Percentiles rank a stretch among this genome's conserved stretches.
Evolutionary conservation across 2,888 invertebrate genomes (phyloP).

Genomic region (Caenorhabditis sinica): DNA sequence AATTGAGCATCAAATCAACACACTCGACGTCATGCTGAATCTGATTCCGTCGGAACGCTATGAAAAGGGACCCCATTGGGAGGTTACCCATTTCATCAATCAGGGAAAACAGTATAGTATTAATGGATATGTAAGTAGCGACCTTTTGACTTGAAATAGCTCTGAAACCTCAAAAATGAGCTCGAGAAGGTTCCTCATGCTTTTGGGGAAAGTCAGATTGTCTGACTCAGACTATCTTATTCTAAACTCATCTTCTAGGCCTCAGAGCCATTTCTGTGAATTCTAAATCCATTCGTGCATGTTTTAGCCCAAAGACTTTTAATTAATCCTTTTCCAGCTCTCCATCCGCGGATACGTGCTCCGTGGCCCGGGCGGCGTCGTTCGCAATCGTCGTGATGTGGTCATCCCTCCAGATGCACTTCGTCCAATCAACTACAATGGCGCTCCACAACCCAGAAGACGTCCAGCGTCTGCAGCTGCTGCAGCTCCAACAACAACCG

Average conservation of each 20-base stretch:
- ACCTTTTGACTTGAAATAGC: background rate
- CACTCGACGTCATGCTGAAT: conserved; percentile 44
- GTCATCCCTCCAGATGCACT: conserved; percentile 39
- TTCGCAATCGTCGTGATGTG: conserved; percentile 41
- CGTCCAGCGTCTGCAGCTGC: background rate
- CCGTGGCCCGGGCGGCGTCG: conserved; percentile 44
- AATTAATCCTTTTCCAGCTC: too few species aligned
- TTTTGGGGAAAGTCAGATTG: too few species aligned
- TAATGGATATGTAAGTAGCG: conserved; percentile 43
- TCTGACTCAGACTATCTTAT: too few species aligned
- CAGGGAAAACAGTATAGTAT: conserved; percentile 47
- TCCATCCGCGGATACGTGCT: conserved; percentile 46
- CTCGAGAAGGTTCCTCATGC: too few species aligned
- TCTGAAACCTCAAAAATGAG: too few species aligned
- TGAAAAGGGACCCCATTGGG: conserved; percentile 43
- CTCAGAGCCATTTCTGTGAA: too few species aligned
- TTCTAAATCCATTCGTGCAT: too few species aligned
- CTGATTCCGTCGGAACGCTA: conserved; percentile 28
- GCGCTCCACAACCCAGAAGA: background rate
- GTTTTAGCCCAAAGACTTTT: too few species aligned
- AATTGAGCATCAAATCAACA: conserved; percentile 16
- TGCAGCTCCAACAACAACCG: background rate
- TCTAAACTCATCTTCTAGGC: too few species aligned
- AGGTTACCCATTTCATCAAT: conserved; percentile 46
- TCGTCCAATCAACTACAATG: conserved; percentile 23